phyloP scores from a whole-genome alignment of 2,113 vertebrate genomes.

The Ailurus styani region DNA sequence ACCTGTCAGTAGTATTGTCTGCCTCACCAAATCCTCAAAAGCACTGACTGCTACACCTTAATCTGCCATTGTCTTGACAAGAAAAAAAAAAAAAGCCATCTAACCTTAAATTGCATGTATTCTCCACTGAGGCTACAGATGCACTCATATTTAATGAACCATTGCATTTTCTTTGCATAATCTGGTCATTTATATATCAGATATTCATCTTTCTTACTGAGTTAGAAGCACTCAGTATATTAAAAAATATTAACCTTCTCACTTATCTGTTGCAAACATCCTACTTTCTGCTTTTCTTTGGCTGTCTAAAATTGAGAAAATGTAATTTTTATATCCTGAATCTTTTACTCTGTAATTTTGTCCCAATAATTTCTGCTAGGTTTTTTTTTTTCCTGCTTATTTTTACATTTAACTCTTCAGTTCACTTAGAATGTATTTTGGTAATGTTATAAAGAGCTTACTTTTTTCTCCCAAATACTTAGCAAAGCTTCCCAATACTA shows the following conservation, averaged over 20 bases:
- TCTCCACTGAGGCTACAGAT: not conserved
- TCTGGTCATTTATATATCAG: not conserved
- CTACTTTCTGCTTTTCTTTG: not conserved
- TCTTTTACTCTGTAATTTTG: not conserved
- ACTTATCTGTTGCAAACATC: not conserved
- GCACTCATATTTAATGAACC: not conserved
- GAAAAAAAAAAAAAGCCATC: constrained; percentile 3
- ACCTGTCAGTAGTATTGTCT: not conserved
- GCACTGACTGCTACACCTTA: not conserved
- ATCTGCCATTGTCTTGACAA: not conserved
- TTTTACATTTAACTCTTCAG: not conserved
- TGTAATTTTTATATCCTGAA: not conserved
- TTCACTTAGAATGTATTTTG: not conserved
- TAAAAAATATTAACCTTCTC: not conserved
- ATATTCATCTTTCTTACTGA: not conserved
- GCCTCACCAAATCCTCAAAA: constrained; percentile 7
- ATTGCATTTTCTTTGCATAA: not conserved
- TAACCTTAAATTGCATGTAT: not conserved
- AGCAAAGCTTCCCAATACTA: not conserved
- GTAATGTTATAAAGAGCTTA: not conserved
- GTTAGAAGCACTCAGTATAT: not conserved
- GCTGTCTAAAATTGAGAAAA: not conserved
- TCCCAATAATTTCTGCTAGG: not conserved
- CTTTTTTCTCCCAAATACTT: not conserved
- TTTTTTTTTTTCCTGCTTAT: not conserved